Evolutionary conservation across 2,797 vertebrate species (phyloP), one percentile per base, ranked within the genome.

Genomic region (Brachymystax lenok): DNA sequence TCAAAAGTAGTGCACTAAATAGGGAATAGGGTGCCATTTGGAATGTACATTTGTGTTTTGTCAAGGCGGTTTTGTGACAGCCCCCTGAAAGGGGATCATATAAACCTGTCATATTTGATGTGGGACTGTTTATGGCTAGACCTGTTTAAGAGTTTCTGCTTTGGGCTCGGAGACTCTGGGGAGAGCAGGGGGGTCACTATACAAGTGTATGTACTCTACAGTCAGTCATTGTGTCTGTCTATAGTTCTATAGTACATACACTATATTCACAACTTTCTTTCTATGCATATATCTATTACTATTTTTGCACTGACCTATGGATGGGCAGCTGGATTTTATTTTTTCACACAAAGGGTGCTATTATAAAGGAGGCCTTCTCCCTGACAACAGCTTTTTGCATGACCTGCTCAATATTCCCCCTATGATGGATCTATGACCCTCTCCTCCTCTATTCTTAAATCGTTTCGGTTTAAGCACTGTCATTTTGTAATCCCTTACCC

Each of bases 341-440:
- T 93, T 91, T 61, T 61, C 59, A 61, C 91, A 92, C 92, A 94
- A 93, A 94, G 92, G 94, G 94, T 95, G 94, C 94, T 95, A 95
- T 90, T 88, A 90, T 91, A 92, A 88, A 59, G 91, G 93, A 93
- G 92, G 94, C 93, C 94, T 95, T 94, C 90, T 92, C 92, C 90
- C 90, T 91, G 92, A 92, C 91, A 46, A 46, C 40, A 46, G 40
- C 89, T 92, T 92, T 91, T 91, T 93, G 93, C 93, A 94, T 95
- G 93, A 92, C 88, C 91, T 90, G 90, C 90, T 94, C 79, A 90
- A 87, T 87, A 87, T 84, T 89, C 88, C 89, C 81, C 79, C 89
- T 90, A 81, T 78, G 87, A 79, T 59, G 82, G 76, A 86, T 91
- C 89, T 90, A 88, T 90, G 83, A 82, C 88, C 85, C 78, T 90